Base-by-base conservation (phyloP, 2,888 invertebrate genomes). In the Melanostoma scalare region DNA sequence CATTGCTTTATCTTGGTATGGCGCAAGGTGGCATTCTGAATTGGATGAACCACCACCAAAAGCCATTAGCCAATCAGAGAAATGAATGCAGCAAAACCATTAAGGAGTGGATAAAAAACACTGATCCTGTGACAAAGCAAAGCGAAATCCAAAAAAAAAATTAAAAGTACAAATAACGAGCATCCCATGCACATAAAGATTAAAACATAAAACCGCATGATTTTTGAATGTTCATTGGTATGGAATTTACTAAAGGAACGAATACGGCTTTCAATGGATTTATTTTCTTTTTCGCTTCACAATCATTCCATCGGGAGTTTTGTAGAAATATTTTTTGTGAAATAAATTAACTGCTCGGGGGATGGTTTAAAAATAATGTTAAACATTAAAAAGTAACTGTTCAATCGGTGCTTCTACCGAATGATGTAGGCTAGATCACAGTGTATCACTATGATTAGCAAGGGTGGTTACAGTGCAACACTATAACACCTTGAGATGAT, bases 271-370 rank as follows among this genome's bases (percentile, higher is more conserved):
- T 50, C 40, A 38, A 31, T 31, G n/a, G 42, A 3, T 58, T 20
- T 65, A 10, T 44, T 58, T 50, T 71, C 67, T 75, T 52, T 40
- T 71, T 6, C 31, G 61, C 55, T 20, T 9, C 68, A 3, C 63
- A 58, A 80, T 75, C 56, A 52, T n/a, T 63, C 75, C 69, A 52
- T 4, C 9, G 69, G 63, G 80, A 56, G 10, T 75, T 73, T 36
- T 67, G 73, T 77, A 67, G 74, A 82, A 85, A 82, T 85, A 61
- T 78, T 78, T 20, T 85, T 82, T 78, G 72, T 71, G 68, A 82
- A 78, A 85, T 77, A 85, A 78, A 85, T 82, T 72, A 65, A 72
- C 67, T 42, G 78, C 85, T 82, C 9, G 2, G 40, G 60, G 85
- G 78, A 78, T 2, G 44, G 8, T 44, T 77, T 69, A 38, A 40